phyloP scores from a whole-genome alignment of 2,113 vertebrate species.

The Danio rerio region GRCz12tu NC_133180.1:35603001-35603500 shows the following conservation, averaged over 20 bases:
- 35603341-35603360: conserved; percentile 54
- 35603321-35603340: conserved; percentile 25
- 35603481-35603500: no score
- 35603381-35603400: conserved; percentile 46
- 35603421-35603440: not conserved
- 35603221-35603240: conserved; percentile 30
- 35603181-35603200: not conserved
- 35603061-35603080: not conserved
- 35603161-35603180: conserved; percentile 26
- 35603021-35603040: not conserved
- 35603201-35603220: conserved; percentile 29
- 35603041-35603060: not conserved
- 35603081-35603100: not conserved
- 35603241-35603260: conserved; percentile 41
- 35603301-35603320: conserved; percentile 39
- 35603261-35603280: not conserved
- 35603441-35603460: not conserved
- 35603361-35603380: conserved; percentile 36
- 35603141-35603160: conserved; percentile 37
- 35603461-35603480: no score
- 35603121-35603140: not conserved
- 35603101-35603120: not conserved
- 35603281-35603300: conserved; percentile 27
- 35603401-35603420: not conserved
- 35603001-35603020: not conserved